Evolutionary conservation across 2,113 vertebrate genomes (phyloP), one percentile per base, ranked within the genome.

Genomic region (Oxyura jamaicensis): DNA sequence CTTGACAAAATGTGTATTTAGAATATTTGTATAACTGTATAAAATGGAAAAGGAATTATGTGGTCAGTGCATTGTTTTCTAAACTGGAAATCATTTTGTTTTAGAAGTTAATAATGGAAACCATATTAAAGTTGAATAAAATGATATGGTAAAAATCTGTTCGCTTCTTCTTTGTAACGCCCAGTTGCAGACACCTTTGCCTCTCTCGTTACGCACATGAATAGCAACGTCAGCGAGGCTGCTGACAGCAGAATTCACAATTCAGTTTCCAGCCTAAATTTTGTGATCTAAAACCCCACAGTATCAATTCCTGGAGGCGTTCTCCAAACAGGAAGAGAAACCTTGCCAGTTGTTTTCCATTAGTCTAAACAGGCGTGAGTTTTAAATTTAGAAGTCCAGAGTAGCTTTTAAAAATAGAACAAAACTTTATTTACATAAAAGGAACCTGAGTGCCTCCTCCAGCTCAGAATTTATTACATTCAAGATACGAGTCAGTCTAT

Each of bases 1-100:
- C 97, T 97, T 96, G 96, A 98, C 97, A 98, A 97, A 98, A 98
- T 97, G 98, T 98, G 98, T 98, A 98, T 98, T 98, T 98, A 98
- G 98, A 98, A 98, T 98, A 98, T 99, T 98, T 99, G 99, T 99
- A 99, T 97, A 99, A 98, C 98, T 99, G 98, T 99, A 98, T 98
- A 99, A 98, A 98, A 97, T 97, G 86, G 97, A 98, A 98, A 98
- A 98, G 94, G 98, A 98, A 97, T 96, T 98, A 98, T 98, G 98
- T 98, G 98, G 98, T 98, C 98, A 98, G 97, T 98, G 98, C 97
- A 98, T 98, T 98, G 98, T 99, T 98, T 98, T 99, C 98, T 99
- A 99, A 99, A 99, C 98, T 98, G 98, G 97, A 98, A 98, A 98
- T 98, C 97, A 98, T 98, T 98, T 98, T 97, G 98, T 98, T 98